phyloP scores from a whole-genome alignment of 2,888 invertebrate species.

The Serripes groenlandicus region DNA sequence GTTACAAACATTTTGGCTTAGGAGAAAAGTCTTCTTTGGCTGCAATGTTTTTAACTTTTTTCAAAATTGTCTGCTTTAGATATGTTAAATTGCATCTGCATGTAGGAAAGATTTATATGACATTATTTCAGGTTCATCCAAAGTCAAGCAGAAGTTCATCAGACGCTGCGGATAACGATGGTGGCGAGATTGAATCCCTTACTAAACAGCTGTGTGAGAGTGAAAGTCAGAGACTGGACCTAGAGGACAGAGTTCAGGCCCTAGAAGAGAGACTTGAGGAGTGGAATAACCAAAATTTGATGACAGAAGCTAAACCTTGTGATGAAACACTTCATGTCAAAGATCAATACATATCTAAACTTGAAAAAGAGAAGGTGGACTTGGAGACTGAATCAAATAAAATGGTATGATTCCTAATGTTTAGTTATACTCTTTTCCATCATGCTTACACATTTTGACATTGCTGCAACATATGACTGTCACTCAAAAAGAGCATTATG shows the following conservation, averaged over 20 bases:
- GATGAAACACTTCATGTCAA: slow-evolving; percentile 78
- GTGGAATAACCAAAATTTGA: slow-evolving; percentile 46
- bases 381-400: slow-evolving; percentile 71
- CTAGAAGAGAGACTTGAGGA: slow-evolving; percentile 71
- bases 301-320: slow-evolving; percentile 45
- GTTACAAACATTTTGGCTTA: too few species aligned
- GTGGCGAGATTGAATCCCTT: slow-evolving; percentile 33
- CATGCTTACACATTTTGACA: too few species aligned
- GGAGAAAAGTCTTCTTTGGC: too few species aligned
- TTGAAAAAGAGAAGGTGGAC: slow-evolving; percentile 74
- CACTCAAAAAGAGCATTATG: too few species aligned
- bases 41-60: too few species aligned
- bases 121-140: not conserved
- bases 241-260: slow-evolving; percentile 70
- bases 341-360: slow-evolving; percentile 77
- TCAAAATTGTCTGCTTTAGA: too few species aligned
- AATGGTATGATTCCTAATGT: too few species aligned
- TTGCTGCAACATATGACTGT: too few species aligned
- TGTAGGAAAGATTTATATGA: not conserved
- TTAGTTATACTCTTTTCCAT: too few species aligned
- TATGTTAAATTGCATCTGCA: too few species aligned
- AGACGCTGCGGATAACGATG: not conserved
- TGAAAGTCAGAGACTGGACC: slow-evolving; percentile 77
- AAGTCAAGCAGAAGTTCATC: not conserved
- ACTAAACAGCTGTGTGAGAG: slow-evolving; percentile 72